These are phyloP conservation scores for Chiroxiphia lanceolata DNA, from an alignment of 2,797 vertebrate genomes.

Conservation along the genomic window DNA sequence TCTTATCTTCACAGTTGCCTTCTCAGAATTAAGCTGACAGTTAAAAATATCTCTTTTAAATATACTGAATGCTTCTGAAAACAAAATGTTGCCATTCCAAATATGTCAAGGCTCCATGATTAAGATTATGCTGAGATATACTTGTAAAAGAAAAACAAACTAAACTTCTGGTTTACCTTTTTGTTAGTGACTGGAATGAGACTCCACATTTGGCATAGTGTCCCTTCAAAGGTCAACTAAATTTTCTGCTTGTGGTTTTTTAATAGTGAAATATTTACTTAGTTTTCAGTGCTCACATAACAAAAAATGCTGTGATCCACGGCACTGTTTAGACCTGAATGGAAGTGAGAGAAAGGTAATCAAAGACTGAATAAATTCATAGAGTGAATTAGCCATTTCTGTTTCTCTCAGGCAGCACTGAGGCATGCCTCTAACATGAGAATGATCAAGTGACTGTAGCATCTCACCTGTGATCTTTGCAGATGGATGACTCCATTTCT, in stretches of 20 bases:
- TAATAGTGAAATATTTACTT: slow-evolving; percentile 4
- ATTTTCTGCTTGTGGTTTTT: neutral
- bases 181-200: neutral
- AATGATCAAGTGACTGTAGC: neutral
- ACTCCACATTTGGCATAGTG: neutral
- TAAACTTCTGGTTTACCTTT: neutral
- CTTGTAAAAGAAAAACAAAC: neutral
- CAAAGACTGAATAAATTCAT: neutral
- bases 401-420: neutral
- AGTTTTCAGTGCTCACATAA: neutral
- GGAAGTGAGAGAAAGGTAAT: neutral
- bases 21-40: neutral
- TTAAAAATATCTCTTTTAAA: neutral
- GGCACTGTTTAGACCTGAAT: neutral
- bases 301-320: neutral
- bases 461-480: neutral
- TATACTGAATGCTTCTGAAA: neutral
- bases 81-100: neutral
- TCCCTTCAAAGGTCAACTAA: neutral
- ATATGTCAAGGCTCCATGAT: neutral
- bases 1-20: neutral
- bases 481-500: neutral
- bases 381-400: neutral
- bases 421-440: neutral
- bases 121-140: neutral